Percentiles rank a stretch among this genome's conserved stretches.
Evolutionary conservation across 2,888 invertebrate species (phyloP).

Genomic region (Lithophane leautieri): DNA sequence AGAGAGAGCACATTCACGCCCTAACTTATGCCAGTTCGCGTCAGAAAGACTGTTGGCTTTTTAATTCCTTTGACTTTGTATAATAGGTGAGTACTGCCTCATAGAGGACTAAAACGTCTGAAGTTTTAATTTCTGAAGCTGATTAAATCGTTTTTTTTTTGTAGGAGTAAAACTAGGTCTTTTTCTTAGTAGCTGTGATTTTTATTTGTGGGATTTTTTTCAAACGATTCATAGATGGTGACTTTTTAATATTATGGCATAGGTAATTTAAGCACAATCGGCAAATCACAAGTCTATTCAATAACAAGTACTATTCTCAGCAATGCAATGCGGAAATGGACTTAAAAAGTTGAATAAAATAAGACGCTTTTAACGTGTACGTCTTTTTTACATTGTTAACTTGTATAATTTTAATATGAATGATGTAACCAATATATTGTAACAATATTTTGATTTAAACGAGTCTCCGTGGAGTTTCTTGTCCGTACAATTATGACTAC

Average conservation of each 20-base stretch:
- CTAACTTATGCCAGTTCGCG: constrained; percentile 34
- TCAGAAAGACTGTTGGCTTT: constrained; percentile 48
- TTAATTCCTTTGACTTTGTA: constrained; percentile 65
- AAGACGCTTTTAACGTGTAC: too few relatives aligned
- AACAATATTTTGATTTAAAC: too few relatives aligned
- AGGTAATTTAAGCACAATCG: background rate
- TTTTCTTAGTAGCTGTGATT: background rate
- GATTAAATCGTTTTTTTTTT: constrained; percentile 20
- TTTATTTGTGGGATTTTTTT: background rate
- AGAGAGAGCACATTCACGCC: constrained; percentile 60
- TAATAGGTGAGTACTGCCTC: constrained; percentile 53
- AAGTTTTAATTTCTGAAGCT: constrained; percentile 38
- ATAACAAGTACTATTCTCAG: background rate
- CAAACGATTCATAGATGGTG: background rate
- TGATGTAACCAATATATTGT: too few relatives aligned
- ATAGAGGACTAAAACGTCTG: constrained; percentile 29
- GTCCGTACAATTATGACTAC: too few relatives aligned
- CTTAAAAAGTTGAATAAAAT: background rate
- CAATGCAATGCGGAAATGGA: background rate
- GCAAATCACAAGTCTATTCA: background rate
- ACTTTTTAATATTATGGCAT: background rate
- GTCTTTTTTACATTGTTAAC: too few relatives aligned
- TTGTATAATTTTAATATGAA: too few relatives aligned
- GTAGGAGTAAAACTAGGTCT: background rate
- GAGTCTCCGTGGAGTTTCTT: too few relatives aligned